phyloP scores from a whole-genome alignment of 2,797 vertebrate species.

The Gallirallus australis region DNA sequence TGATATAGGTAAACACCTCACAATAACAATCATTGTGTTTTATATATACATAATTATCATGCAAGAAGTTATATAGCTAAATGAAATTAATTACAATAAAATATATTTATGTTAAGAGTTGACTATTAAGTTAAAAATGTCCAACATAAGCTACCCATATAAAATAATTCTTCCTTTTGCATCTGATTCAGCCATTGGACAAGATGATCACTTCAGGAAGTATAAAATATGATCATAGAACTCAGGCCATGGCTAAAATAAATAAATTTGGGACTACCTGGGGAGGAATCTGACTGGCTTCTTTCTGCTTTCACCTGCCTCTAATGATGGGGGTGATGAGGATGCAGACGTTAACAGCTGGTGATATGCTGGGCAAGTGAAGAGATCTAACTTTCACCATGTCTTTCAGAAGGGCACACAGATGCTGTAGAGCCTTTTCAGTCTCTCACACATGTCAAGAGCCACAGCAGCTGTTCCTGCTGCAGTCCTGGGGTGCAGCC shows the following conservation, averaged over 20 bases:
- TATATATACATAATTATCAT: not conserved
- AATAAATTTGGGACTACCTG: not conserved
- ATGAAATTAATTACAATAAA: not conserved
- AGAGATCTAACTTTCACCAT: not conserved
- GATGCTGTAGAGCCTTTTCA: not conserved
- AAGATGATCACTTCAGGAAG: rapidly evolving
- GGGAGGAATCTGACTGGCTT: not conserved
- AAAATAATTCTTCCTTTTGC: not conserved
- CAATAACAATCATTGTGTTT: not conserved
- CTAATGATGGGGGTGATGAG: not conserved
- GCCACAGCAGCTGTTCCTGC: not conserved
- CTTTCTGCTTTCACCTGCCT: not conserved
- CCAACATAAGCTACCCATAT: not conserved
- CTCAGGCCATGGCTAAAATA: not conserved
- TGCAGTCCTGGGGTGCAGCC: not conserved
- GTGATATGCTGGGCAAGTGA: not conserved
- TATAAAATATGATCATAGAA: not conserved
- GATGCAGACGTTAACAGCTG: not conserved
- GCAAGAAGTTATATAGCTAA: not conserved
- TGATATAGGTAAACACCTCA: not conserved
- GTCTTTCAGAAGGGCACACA: not conserved
- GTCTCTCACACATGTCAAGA: not conserved
- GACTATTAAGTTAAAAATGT: not conserved
- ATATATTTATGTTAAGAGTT: not conserved
- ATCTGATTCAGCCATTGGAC: not conserved